Base-by-base conservation (phyloP, 2,888 invertebrate species). In the Campopleginae sp. region DNA sequence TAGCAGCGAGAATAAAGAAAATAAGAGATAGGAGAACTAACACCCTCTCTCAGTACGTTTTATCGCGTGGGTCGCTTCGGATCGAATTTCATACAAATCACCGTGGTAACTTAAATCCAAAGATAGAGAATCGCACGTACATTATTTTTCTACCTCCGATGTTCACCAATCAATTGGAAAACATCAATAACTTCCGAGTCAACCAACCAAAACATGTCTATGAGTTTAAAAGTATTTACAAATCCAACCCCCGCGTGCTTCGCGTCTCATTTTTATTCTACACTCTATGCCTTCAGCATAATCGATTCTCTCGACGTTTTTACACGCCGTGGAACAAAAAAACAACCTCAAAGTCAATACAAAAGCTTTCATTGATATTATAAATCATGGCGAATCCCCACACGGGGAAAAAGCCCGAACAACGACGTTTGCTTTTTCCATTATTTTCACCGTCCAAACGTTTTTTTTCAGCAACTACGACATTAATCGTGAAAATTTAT, bases 21-120 rank as follows among this genome's bases (percentile, higher is more conserved):
- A 63, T 38, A 76, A 78, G 72, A 70, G 72, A 78, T 72, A 78
- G 77, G 38, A 27, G 23, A 54, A n/a, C n/a, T n/a, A n/a, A 65
- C 63, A 61, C 70, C 42, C 44, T 38, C 33, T 51, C 68, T 42
- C 17, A 10, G 38, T 54, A 19, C 27, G 33, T 74, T 81, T 81
- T 84, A 80, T 85, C 86, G 89, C 90, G 92, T 92, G 91, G 92
- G 92, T 88, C 89, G 88, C 54, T 65, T 68, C 33, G 88, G 90
- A 92, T 92, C 91, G 92, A 92, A 92, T 92, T 92, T 92, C 91
- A 92, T 92, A 92, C 92, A 92, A 92, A 92, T 92, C 91, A 90
- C 89, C 87, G 19, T 74, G 90, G 92, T 92, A 92, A 92, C 91
- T 90, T 90, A 91, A 92, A 90, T 91, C 92, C 89, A 91, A 91